Evolutionary conservation across 2,888 invertebrate genomes (phyloP), one percentile per base, ranked within the genome.

Genomic region (Lycaena phlaeas): DNA sequence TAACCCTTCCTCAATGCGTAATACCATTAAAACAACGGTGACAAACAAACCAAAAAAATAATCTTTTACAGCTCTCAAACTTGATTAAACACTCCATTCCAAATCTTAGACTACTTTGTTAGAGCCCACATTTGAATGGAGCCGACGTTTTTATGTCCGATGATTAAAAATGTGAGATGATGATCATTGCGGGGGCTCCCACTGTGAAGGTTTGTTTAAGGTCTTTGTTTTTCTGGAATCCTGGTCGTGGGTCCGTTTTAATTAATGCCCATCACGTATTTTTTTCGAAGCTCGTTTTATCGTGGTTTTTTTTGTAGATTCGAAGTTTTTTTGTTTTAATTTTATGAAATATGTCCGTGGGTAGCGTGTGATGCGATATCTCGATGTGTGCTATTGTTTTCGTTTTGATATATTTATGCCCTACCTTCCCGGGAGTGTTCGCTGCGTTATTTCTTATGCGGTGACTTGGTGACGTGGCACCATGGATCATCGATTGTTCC

Each of bases 191-290:
- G 69, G 69, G 71, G 69, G 79, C 77, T 73, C 82, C 81, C 78
- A 79, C 84, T 78, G 82, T 64, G 82, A 70, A 68, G 71, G 81
- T 77, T 77, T 74, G 79, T 75, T 79, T 76, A 73, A 73, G 69
- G 66, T 81, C 78, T 79, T 81, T 81, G 78, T 81, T 81, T 81
- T 81, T 81, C 74, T 75, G 77, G 62, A 75, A 74, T 74, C 78
- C 75, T 72, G 71, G 71, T 73, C 74, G 75, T 75, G 78, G 78
- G 77, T 79, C 79, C 76, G 71, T 82, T 85, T 85, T 85, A 85
- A 85, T 85, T 85, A 85, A 85, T 85, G 82, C 81, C 77, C 76
- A 77, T 84, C 85, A 84, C 85, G 81, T 78, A 72, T 78, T 79
- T 81, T 81, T 81, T 81, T 73, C 67, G 65, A 64, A 69, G 74